Evolutionary conservation across 2,888 invertebrate species (phyloP), one percentile per base, ranked within the genome.

Genomic region (Pycnomerus fuliginosus): DNA sequence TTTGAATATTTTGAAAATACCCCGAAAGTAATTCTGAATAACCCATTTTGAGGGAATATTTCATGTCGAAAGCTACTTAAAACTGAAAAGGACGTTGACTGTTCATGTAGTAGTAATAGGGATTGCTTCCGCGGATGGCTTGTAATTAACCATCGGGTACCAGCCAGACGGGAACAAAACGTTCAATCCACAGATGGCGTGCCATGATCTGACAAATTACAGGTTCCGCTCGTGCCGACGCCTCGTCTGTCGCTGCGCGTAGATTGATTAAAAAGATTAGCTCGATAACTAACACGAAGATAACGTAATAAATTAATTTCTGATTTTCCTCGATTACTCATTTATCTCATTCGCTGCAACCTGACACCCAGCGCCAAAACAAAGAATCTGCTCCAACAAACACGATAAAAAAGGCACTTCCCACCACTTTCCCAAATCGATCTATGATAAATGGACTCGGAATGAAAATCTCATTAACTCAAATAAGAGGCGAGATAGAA

Each of bases 251-350:
- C 52, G 39, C 47, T 43, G 38, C 52, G 34, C 46, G 43, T 32
- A 55, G 57, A 57, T 57, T 55, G 55, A 55, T 57, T 57, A 54
- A 57, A 57, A 55, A 55, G 57, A 57, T 57, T 55, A 55, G 51
- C 51, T 44, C 50, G 53, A 56, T 55, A 55, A 56, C 53, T 55
- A 55, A 53, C 52, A 46, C 44, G 39, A 38, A 53, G 54, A 55
- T 55, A 54, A 50, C 49, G 53, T 54, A 48, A 55, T 58, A 55
- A 58, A 58, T 58, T 56, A 58, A 56, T 56, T 55, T 53, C 57
- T 52, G 55, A 57, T 57, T 58, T 49, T 55, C 44, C 50, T 45
- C 53, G 50, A 55, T 55, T 48, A 50, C 50, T 52, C 55, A 57
- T 53, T 58, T 49, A 52, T 55, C 53, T 52, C 49, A 15, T 43